Percentiles rank a stretch among this genome's conserved stretches.
Evolutionary conservation across 2,113 vertebrate species (phyloP).

Genomic region (Saguinus imperator): DNA sequence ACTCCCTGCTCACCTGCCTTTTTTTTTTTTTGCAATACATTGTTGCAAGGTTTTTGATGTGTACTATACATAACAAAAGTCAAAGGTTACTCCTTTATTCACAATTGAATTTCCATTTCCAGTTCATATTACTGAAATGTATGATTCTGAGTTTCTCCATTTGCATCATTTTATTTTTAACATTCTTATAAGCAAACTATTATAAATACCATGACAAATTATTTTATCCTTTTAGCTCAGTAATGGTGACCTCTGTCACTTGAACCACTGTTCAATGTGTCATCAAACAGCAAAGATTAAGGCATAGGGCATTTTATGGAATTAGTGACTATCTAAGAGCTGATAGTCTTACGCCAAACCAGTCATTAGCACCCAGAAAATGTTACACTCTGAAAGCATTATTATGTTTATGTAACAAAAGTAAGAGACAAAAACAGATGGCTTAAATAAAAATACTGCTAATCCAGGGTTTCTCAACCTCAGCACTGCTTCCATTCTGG

Average conservation of each 20-base stretch:
- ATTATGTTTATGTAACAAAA: constrained; percentile 62
- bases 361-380: constrained; percentile 67
- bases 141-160: not conserved
- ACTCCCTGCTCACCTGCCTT: not conserved
- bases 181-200: constrained; percentile 55
- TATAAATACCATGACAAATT: constrained; percentile 41
- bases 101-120: constrained; percentile 53
- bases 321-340: constrained; percentile 54
- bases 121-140: constrained; percentile 27
- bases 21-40: not conserved
- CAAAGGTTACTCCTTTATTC: not conserved
- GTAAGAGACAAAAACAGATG: constrained; percentile 52
- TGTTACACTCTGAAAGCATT: constrained; percentile 59
- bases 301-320: constrained; percentile 59
- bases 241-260: constrained; percentile 68
- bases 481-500: not conserved
- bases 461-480: not conserved
- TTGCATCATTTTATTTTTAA: constrained; percentile 39
- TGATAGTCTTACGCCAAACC: constrained; percentile 58
- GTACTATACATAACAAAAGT: not conserved
- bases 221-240: constrained; percentile 64
- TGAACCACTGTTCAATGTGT: constrained; percentile 52
- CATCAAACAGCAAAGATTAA: constrained; percentile 52
- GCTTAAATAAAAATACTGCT: constrained; percentile 57
- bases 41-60: not conserved